phyloP scores from a whole-genome alignment of 2,888 invertebrate genomes.

The Eupithecia subfuscata region DNA sequence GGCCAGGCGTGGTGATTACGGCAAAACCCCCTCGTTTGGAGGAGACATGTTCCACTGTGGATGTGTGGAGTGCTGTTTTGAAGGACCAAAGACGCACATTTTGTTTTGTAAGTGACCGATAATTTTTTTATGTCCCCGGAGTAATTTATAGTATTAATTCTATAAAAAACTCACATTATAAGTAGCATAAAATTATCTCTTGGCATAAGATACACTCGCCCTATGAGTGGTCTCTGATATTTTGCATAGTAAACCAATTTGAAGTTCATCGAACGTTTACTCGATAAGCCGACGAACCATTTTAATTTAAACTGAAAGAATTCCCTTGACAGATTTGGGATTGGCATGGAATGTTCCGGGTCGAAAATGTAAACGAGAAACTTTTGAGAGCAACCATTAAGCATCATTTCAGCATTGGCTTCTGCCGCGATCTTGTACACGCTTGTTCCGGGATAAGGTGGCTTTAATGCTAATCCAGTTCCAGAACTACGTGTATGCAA shows the following conservation, averaged over 20 bases:
- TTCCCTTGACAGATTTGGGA: constrained; percentile 9
- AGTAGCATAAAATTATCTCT: too few relatives aligned
- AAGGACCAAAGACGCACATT: too few relatives aligned
- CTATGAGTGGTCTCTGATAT: not conserved
- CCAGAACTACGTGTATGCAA: too few relatives aligned
- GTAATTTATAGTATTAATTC: too few relatives aligned
- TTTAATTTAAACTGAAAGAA: constrained; percentile 8
- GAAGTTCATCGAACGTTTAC: not conserved
- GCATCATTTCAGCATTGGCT: not conserved
- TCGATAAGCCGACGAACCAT: constrained; percentile 2
- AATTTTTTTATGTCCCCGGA: too few relatives aligned
- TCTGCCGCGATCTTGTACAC: not conserved
- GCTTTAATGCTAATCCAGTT: too few relatives aligned
- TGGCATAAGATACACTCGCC: not conserved
- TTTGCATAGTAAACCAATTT: not conserved
- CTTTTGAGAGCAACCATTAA: not conserved
- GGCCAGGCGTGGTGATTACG: too few relatives aligned
- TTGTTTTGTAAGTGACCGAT: too few relatives aligned
- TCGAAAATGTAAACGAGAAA: not conserved
- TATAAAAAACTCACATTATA: too few relatives aligned
- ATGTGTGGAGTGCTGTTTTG: too few relatives aligned
- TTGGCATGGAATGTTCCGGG: not conserved
- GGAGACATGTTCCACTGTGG: too few relatives aligned
- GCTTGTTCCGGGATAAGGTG: not conserved
- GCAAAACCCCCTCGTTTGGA: too few relatives aligned